Evolutionary conservation across 1,140 invertebrate genomes (phyloP), one percentile per base, ranked within the genome.

Genomic region (Oncopodura yosiiana): DNA sequence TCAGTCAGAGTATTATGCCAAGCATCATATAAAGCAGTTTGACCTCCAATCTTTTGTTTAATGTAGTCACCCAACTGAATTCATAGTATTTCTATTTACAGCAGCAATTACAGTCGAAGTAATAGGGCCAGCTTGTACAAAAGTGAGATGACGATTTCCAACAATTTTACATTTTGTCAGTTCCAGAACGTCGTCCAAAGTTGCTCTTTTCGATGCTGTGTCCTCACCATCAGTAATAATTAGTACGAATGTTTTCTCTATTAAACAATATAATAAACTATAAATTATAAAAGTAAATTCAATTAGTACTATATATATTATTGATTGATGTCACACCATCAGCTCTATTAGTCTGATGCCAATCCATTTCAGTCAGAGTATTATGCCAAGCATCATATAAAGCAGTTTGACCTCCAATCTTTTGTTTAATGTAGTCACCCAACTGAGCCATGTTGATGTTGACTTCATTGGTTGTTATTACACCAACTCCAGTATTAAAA

Each of bases 11-110:
- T 51, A 18, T 51, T 21, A n/a, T 23, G 24, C 2, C 21, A 23
- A 12, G 43, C 53, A 48, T 54, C 53, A 21, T 48, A 48, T 3
- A 54, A 29, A 1, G 53, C 53, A 5, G 53, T 48, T 19, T n/a
- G 18, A 26, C 39, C 44, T 21, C 19, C 37, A 16, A 21, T 24
- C 21, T 11, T 38, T 14, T 14, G 18, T 21, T 8, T 16, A 24
- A 46, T 1, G 3, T 2, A 3, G 1, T 26, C 12, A 14, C 36
- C n/a, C 3, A 48, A 11, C 8, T 34, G 21, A n/a, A n/a, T 21
- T 11, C 11, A 26, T n/a, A 6, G n/a, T n/a, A 46, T 19, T 11
- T n/a, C 19, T 46, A n/a, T 46, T n/a, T 18, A 46, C 19, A 0
- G n/a, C 43, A 29, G 11, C 23, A 1, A 11, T 16, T 4, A 37